These are phyloP conservation scores for Balaenoptera acutorostrata DNA, from an alignment of 2,113 vertebrate genomes.

Conservation along the genomic window DNA sequence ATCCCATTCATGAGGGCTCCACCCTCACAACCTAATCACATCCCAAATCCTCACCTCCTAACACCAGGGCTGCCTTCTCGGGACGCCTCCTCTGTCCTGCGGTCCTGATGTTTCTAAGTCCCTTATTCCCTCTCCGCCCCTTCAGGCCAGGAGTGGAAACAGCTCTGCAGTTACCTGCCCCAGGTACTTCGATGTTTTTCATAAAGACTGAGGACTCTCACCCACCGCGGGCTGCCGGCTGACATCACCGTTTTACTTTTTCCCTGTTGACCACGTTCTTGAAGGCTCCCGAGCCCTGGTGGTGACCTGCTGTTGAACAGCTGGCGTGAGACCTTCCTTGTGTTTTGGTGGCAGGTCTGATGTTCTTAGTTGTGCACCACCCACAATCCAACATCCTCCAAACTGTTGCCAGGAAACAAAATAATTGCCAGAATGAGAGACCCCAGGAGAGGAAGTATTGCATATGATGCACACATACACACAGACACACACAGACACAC, in stretches of 20 bases:
- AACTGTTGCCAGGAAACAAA: background rate
- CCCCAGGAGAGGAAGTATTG: background rate
- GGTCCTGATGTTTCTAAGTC: too few species aligned
- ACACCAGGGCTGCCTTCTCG: background rate
- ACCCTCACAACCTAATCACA: background rate
- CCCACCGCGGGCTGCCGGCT: background rate
- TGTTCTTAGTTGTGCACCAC: background rate
- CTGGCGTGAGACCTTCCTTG: background rate
- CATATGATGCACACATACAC: too few species aligned
- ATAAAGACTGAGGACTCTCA: background rate
- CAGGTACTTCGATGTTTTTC: too few species aligned
- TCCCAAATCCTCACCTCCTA: background rate
- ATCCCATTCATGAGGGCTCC: too few species aligned
- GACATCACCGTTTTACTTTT: background rate
- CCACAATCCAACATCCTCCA: background rate
- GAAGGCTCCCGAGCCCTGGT: background rate
- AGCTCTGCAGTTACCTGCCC: too few species aligned
- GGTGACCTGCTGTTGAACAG: background rate
- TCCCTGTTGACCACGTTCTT: background rate
- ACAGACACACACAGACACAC: too few species aligned
- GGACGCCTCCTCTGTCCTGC: too few species aligned
- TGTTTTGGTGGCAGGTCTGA: background rate
- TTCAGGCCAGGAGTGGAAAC: too few species aligned
- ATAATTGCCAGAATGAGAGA: background rate
- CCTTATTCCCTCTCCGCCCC: too few species aligned